Conservation (phyloP, 2,113 vertebrate species). For the Erythrolamprus reginae region DNA sequence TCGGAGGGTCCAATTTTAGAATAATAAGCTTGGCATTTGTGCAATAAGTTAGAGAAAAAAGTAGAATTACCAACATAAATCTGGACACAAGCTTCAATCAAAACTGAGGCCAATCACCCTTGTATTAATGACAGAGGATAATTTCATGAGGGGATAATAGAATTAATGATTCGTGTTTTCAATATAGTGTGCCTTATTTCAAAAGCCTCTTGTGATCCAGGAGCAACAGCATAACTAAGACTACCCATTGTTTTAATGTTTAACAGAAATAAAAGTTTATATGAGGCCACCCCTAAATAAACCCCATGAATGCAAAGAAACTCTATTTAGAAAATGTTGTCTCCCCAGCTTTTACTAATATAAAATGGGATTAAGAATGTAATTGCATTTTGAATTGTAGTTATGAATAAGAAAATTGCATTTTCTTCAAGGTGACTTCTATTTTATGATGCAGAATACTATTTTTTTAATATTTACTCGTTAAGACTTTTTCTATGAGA, state of each 20-base stretch:
- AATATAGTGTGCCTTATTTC: background rate
- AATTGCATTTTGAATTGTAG: background rate
- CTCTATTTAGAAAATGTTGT: background rate
- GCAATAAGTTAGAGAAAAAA: background rate
- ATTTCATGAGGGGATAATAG: background rate
- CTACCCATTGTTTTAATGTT: background rate
- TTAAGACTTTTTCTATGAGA: background rate
- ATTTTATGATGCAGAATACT: conserved; percentile 12
- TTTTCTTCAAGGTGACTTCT: background rate
- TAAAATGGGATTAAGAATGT: background rate
- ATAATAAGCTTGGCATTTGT: background rate
- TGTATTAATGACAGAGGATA: background rate
- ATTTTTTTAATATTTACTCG: background rate
- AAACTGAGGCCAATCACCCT: background rate
- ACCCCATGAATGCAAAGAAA: background rate
- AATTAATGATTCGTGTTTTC: background rate
- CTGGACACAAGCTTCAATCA: background rate
- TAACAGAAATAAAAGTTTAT: background rate
- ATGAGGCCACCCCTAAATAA: background rate
- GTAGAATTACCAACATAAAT: background rate
- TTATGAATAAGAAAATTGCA: background rate
- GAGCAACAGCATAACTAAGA: fast-evolving
- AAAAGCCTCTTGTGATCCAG: background rate
- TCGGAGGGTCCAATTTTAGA: background rate
- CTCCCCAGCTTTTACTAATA: background rate